Evolutionary conservation across 2,797 vertebrate species (phyloP), one percentile per base, ranked within the genome.

Genomic region (Sebastes aleutianus): DNA sequence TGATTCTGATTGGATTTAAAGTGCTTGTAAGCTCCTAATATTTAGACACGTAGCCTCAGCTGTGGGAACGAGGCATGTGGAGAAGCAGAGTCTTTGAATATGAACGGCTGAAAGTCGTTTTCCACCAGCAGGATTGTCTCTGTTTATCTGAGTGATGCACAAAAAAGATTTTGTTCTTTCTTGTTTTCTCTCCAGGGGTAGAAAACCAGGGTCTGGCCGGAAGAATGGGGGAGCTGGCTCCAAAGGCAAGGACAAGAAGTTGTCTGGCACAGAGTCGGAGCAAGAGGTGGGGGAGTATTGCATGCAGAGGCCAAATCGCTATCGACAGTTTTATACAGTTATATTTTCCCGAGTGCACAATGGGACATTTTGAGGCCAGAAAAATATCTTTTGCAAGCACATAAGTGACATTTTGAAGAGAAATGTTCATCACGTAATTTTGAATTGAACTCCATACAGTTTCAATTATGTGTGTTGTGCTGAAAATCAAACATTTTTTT

Each of bases 171-270:
- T 18, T 3, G 1, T 59, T 5, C 0, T 53, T 59, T 6, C 31
- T 64, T 32, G 0, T 56, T 58, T 74, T 75, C 34, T 26, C 39
- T 13, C 27, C 85, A 98, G 97, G 93, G 97, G 97, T 32, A 95
- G 97, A 79, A 98, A 97, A 88, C 96, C 92, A 26, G 97, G 95
- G 62, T 91, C 96, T 0, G 92, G 96, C 2, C 95, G 97, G 59
- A 98, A 97, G 87, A 98, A 98, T 0, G 97, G 97, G 13, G 97
- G 97, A 2, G 93, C 95, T 0, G 92, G 96, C 26, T 93, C 95
- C 72, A 98, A 98, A 92, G 95, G 95, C 74, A 97, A 98, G 80
- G 97, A 98, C 91, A 97, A 97, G 90, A 98, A 98, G 86, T 93
- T 97, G 82, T 98, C 97, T 0, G 97, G 96, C 66, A 98, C 97